phyloP scores from a whole-genome alignment of 2,797 vertebrate genomes.

The Sus cebifrons region DNA sequence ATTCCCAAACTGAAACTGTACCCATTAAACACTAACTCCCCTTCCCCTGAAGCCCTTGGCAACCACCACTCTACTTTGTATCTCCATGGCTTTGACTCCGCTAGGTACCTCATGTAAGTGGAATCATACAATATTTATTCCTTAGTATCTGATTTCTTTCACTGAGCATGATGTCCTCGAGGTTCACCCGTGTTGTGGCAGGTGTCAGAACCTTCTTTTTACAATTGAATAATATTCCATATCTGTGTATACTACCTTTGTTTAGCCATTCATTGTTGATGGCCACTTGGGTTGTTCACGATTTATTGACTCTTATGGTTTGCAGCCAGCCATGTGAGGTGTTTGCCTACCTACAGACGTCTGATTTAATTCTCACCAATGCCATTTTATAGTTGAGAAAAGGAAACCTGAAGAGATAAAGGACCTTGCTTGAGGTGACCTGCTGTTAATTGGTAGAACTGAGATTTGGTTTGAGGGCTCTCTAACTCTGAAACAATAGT shows the following conservation, averaged over 20 bases:
- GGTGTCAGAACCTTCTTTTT: background rate
- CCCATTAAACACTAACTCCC: background rate
- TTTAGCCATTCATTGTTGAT: background rate
- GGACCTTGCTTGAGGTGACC: no score
- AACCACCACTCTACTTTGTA: background rate
- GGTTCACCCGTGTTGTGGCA: background rate
- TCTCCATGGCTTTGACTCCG: background rate
- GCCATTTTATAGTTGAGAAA: background rate
- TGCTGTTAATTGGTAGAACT: background rate
- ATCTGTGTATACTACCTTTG: fast-evolving
- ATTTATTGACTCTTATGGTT: background rate
- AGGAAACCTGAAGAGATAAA: background rate
- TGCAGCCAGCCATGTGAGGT: background rate
- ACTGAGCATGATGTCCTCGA: background rate
- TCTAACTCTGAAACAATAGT: background rate
- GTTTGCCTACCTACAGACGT: background rate
- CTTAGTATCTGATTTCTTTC: background rate
- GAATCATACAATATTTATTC: background rate
- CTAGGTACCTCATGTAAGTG: background rate
- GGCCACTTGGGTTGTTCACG: background rate
- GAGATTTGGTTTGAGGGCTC: background rate
- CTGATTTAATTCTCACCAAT: background rate
- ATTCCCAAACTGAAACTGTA: background rate
- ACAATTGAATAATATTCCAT: background rate
- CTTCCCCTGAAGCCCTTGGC: fast-evolving